These are phyloP conservation scores for Anguilla obscura DNA, from an alignment of 2,797 vertebrate species.

Conservation along the genomic window DNA sequence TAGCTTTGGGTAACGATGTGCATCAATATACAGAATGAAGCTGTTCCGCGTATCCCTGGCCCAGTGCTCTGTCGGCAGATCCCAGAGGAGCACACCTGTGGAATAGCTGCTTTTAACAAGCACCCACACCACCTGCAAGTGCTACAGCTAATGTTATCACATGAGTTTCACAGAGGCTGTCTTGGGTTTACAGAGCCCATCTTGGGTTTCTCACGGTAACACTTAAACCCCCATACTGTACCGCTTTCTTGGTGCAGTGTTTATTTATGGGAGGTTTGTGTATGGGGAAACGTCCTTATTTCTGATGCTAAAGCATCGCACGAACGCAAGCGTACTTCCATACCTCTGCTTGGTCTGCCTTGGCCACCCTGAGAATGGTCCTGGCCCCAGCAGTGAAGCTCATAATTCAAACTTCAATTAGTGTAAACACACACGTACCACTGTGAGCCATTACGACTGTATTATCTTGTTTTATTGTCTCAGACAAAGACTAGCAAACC, in stretches of 20 bases:
- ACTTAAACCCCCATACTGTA: not conserved
- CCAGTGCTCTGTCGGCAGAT: not conserved
- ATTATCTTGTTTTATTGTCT: not conserved
- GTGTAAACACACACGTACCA: not conserved
- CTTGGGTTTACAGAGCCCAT: not conserved
- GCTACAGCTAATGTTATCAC: not conserved
- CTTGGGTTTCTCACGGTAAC: not conserved
- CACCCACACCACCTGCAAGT: not conserved
- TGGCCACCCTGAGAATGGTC: conserved; percentile 6
- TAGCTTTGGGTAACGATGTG: not conserved
- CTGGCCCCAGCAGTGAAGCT: not conserved
- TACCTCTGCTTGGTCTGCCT: not conserved
- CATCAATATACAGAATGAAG: not conserved
- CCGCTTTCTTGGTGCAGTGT: not conserved
- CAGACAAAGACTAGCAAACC: not conserved
- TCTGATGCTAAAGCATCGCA: not conserved
- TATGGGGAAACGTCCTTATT: not conserved
- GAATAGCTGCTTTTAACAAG: not conserved
- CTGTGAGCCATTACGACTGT: not conserved
- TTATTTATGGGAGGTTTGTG: conserved; percentile 8
- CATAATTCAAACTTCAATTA: conserved; percentile 6
- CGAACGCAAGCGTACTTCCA: not conserved
- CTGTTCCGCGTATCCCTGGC: not conserved
- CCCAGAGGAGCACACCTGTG: not conserved
- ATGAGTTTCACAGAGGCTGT: not conserved